Evolutionary conservation across 2,113 vertebrate genomes (phyloP), one percentile per base, ranked within the genome.

Genomic region (Cheirogaleus medius): DNA sequence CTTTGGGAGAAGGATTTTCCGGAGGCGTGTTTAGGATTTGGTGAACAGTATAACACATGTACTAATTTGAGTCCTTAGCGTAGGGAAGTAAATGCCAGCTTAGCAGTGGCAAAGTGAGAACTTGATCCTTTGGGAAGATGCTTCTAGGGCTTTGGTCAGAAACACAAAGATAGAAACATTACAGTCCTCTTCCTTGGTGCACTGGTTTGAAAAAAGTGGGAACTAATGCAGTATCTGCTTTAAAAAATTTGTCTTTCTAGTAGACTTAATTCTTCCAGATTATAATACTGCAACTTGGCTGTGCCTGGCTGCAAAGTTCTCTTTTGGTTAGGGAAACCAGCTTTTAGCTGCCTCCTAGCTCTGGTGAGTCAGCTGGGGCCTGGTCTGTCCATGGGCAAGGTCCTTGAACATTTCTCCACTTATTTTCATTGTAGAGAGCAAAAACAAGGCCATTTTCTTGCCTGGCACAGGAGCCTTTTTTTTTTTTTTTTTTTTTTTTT

Each of bases 371-470:
- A 90, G 27, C 71, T 88, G 85, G 39, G 23, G 82, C 93, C 86
- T 54, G 85, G 25, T 88, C 58, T 94, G 64, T 93, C 66, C 64
- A 49, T 58, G 64, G 37, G 91, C 60, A 97, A 97, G 86, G 93
- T 96, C 3, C 60, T 98, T 98, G 97, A 80, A 97, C 49, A 37
- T 97, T 89, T 97, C 39, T 96, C 60, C 58, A 44, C 49, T 97
- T 92, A 88, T 37, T 96, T 97, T 90, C 94, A 49, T 96, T 97
- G 78, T 56, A 84, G 82, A 97, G 58, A 96, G 73, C 56, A 94
- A 97, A 94, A 92, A 77, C 92, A 93, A 92, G 78, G 92, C 64
- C 54, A 54, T 89, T 93, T 93, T 97, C 91, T 94, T 76, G 80
- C 71, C 87, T 95, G 96, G 94, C 90, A 87, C 58, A 15, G 63